Percentiles rank a stretch among this genome's conserved stretches.
These are phyloP conservation scores for Amphiprion percula DNA, from an alignment of 2,113 vertebrate species.

Conservation along the genomic window DNA sequence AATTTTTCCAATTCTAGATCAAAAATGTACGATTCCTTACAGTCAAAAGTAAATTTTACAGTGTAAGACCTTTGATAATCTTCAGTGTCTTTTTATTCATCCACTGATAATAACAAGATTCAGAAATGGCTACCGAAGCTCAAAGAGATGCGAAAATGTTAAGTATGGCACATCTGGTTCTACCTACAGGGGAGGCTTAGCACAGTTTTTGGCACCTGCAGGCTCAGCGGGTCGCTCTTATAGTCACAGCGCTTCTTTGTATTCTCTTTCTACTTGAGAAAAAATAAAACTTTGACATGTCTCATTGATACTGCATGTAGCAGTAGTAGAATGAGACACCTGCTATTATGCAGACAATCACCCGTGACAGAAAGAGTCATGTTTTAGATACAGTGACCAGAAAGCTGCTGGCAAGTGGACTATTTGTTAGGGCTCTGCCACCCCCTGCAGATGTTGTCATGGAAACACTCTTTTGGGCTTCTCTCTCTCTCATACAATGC, in stretches of 20 bases:
- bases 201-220: conserved; percentile 29
- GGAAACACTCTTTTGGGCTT: conserved; percentile 82
- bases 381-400: conserved; percentile 54
- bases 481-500: conserved; percentile 67
- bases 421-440: conserved; percentile 78
- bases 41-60: background rate
- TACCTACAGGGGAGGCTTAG: conserved; percentile 28
- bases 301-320: conserved; percentile 2
- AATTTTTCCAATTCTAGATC: background rate
- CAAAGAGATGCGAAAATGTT: background rate
- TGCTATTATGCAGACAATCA: conserved; percentile 23
- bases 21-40: background rate
- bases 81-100: background rate
- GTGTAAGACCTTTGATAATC: background rate
- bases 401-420: conserved; percentile 58
- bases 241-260: conserved; percentile 19
- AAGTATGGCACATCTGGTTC: conserved; percentile 39
- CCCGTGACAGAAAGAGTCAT: conserved; percentile 41
- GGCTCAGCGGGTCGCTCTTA: conserved; percentile 6
- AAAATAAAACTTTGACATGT: conserved; percentile 22
- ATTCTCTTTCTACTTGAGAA: conserved; percentile 29
- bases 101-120: background rate
- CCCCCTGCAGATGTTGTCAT: conserved; percentile 86
- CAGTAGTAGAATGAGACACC: conserved; percentile 28
- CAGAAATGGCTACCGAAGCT: background rate